Base-by-base conservation (phyloP, 2,888 invertebrate species). In the Invenusta paracnida region DNA sequence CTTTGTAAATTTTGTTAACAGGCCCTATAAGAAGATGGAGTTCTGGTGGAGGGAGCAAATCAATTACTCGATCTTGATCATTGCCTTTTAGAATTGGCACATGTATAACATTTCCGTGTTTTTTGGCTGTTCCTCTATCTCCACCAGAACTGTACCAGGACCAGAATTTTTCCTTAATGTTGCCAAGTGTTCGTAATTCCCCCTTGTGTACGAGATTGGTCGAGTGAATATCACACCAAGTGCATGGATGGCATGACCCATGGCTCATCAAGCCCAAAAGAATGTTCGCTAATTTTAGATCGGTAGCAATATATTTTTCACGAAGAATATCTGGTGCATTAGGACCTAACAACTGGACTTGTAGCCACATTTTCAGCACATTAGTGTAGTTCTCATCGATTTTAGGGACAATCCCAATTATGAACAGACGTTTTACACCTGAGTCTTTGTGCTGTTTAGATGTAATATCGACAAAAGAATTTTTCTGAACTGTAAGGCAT, bases 11-110 rank as follows among this genome's bases (percentile, higher is more conserved):
- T 23, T 25, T 25, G 25, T 73, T 73, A 23, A 73, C 73, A 23
- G 25, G 17, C 11, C 73, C 73, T n/a, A 73, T 73, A 73, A 73
- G 25, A 23, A 73, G 73, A 73, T 73, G 73, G 23, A 83, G 30
- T 27, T 83, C 83, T 66, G 83, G 83, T 66, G 83, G 83, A 83
- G 83, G 83, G 30, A 83, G 23, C n/a, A 83, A 25, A 23, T 83
- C 23, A 23, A 83, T n/a, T 66, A 83, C 83, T 66, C n/a, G 83
- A 66, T n/a, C 30, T 83, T 83, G 29, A 82, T 25, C 82, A 29
- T 30, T 13, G 30, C 29, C 83, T 30, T 30, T 48, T 48, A 30
- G 29, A 66, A 83, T 28, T 30, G 48, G 31, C n/a, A 66, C 23
- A 29, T 81, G 83, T 30, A 83, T 1, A 66, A 28, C 30, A 27